phyloP scores from a whole-genome alignment of 2,113 vertebrate species.

The Petaurus breviceps region DNA sequence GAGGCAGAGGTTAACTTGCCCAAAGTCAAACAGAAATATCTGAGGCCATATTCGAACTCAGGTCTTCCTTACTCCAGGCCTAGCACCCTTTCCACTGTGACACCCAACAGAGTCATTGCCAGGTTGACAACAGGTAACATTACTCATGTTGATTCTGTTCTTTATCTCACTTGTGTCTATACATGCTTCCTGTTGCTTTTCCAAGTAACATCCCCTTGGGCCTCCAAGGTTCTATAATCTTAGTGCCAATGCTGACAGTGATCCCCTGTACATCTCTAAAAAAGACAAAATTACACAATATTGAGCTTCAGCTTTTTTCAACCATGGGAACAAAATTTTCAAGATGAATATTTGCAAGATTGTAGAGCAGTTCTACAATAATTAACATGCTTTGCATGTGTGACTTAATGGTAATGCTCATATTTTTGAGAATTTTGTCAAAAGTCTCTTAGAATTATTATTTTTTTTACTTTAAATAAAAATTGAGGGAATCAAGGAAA shows the following conservation, averaged over 20 bases:
- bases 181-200: slow-evolving; percentile 67
- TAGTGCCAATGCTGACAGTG: slow-evolving; percentile 79
- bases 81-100: too few relatives aligned
- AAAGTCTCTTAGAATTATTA: not conserved
- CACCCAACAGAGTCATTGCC: slow-evolving; percentile 54
- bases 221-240: slow-evolving; percentile 81
- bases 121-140: slow-evolving; percentile 66
- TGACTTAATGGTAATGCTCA: slow-evolving; percentile 82
- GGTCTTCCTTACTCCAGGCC: not conserved
- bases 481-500: not conserved
- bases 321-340: slow-evolving; percentile 83
- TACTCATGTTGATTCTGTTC: slow-evolving; percentile 70
- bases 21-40: too few relatives aligned
- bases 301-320: slow-evolving; percentile 78
- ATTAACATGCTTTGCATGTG: slow-evolving; percentile 90
- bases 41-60: too few relatives aligned
- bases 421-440: slow-evolving; percentile 69
- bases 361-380: slow-evolving; percentile 88
- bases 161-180: slow-evolving; percentile 57
- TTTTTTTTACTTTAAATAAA: not conserved
- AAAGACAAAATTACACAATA: slow-evolving; percentile 79
- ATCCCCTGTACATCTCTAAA: slow-evolving; percentile 72
- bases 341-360: slow-evolving; percentile 84
- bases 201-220: slow-evolving; percentile 70
- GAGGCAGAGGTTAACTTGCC: too few relatives aligned